Conservation (phyloP, 1,140 invertebrate species). For the Sycophaga agraensis region DNA sequence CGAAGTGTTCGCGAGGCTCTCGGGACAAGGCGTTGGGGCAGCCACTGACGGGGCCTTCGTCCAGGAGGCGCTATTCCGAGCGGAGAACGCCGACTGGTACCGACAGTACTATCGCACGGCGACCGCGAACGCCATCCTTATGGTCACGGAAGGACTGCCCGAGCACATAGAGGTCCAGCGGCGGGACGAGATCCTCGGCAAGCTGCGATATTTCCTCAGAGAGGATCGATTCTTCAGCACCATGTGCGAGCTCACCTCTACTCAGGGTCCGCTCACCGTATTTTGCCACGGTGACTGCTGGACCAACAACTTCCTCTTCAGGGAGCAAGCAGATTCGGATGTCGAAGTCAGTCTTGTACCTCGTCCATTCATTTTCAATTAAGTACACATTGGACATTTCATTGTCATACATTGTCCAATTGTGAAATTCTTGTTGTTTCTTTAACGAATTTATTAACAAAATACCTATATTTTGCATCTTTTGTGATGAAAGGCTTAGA, state of each 20-base stretch:
- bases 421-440: no score
- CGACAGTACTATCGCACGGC: conserved; percentile 68
- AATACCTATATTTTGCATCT: no score
- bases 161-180: conserved; percentile 43
- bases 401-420: no score
- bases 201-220: conserved; percentile 63
- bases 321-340: conserved; percentile 58
- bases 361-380: no score
- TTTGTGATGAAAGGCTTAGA: no score
- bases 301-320: conserved; percentile 74
- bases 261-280: conserved; percentile 65
- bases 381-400: no score
- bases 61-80: conserved; percentile 64
- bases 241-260: conserved; percentile 66
- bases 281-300: conserved; percentile 76
- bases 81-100: conserved; percentile 70
- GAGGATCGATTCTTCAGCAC: conserved; percentile 67
- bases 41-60: conserved; percentile 49
- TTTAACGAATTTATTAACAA: no score
- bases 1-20: conserved; percentile 63
- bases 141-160: conserved; percentile 65
- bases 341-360: no score
- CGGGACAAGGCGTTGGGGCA: conserved; percentile 54
- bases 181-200: conserved; percentile 62
- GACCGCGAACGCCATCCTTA: conserved; percentile 65